Evolutionary conservation across 1,140 invertebrate genomes (phyloP), one percentile per base, ranked within the genome.

Genomic region (Cyrtorhinus lividipennis): DNA sequence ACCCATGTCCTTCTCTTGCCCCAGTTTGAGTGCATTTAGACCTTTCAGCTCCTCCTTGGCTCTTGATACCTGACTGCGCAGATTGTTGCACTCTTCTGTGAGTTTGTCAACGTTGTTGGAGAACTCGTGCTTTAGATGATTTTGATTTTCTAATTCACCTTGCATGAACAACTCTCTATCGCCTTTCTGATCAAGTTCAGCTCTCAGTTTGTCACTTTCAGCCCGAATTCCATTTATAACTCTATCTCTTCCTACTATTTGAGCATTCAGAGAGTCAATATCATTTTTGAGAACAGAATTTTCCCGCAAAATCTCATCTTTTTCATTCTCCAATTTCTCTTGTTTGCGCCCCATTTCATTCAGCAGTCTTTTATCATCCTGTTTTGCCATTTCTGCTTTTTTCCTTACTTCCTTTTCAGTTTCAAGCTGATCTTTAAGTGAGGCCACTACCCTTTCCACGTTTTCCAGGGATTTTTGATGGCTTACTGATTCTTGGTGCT

Each of bases 21-120:
- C 24, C 1, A 15, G 26, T 53, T 61, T 62, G 15, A 65, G 10
- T 48, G 30, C 45, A 10, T 58, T 38, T 12, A 65, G 24, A 24
- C 64, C 64, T 8, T n/a, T 24, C 18, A 65, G 3, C 53, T 65
- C 44, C 18, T 65, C 48, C 20, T 53, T 8, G 8, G 48, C 48
- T 53, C 20, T 12, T 5, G 20, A 5, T 22, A 53, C 10, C 20
- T 53, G 10, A 5, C 20, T 12, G 5, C 18, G 8, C 10, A 53
- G 18, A 53, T 53, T 20, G 18, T 53, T 22, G 38, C n/a, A 10
- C n/a, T 44, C 38, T 44, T 44, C 8, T 8, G 38, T 10, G 8
- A 44, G 38, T 10, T 44, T 8, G 38, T 44, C 38, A 44, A 44
- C n/a, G 8, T 44, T 8, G 38, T 44, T n/a, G n/a, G n/a, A n/a